Evolutionary conservation across 2,888 invertebrate genomes (phyloP).

Genomic region (Agrotis exclamationis): DNA sequence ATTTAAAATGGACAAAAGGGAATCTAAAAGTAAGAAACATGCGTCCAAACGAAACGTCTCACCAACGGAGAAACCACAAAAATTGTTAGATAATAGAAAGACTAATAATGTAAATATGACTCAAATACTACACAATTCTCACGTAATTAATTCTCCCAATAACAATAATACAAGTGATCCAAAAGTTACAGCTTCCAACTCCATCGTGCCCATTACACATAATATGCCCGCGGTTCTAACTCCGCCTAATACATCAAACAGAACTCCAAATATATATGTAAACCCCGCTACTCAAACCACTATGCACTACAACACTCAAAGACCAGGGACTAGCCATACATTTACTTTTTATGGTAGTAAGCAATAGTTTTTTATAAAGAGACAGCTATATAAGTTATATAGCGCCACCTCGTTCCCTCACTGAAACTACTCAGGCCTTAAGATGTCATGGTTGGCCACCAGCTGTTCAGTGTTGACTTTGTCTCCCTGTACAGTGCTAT

Average conservation of each 20-base stretch:
- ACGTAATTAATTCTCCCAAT: not conserved
- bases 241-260: not conserved
- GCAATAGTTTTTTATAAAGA: not conserved
- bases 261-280: not conserved
- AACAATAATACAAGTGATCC: not conserved
- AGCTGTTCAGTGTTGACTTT: too few relatives aligned
- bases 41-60: not conserved
- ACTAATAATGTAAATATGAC: too few relatives aligned
- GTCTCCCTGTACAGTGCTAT: too few relatives aligned
- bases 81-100: not conserved
- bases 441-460: too few relatives aligned
- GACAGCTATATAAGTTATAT: too few relatives aligned
- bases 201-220: conserved; percentile 6
- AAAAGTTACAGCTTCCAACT: not conserved
- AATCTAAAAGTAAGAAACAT: not conserved
- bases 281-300: not conserved
- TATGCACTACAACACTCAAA: not conserved
- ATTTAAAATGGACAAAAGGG: conserved; percentile 1
- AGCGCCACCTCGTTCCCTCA: too few relatives aligned
- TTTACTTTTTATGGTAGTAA: not conserved
- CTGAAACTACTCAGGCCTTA: too few relatives aligned
- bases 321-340: not conserved
- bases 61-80: not conserved
- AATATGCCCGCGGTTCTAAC: not conserved
- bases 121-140: not conserved